phyloP scores from a whole-genome alignment of 1,140 invertebrate genomes.

The Drosophila willistoni region DNA sequence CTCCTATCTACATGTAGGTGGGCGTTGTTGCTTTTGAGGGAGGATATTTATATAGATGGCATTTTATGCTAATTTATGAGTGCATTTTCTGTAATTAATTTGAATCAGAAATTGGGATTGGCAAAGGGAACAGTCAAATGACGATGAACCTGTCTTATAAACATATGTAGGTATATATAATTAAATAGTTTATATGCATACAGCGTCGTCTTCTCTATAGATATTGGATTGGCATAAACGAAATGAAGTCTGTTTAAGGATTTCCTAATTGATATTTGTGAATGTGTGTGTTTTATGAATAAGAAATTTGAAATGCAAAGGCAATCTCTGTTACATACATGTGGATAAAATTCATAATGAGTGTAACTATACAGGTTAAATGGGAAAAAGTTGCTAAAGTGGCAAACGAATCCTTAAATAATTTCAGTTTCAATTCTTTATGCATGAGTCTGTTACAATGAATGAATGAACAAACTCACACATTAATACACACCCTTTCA shows the following conservation, averaged over 20 bases:
- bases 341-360: neutral
- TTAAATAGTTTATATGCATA: conserved; percentile 45
- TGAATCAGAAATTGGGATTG: conserved; percentile 23
- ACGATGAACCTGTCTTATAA: conserved; percentile 2
- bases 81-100: conserved; percentile 62
- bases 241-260: conserved; percentile 27
- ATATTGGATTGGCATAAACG: neutral
- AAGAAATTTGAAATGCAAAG: neutral
- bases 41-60: conserved; percentile 45
- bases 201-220: conserved; percentile 6
- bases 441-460: neutral
- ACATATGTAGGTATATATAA: no score
- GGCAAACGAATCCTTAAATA: no score
- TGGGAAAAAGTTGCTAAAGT: neutral
- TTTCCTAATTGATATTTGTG: conserved; percentile 51
- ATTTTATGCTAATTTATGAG: conserved; percentile 73
- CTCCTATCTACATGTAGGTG: neutral
- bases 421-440: no score
- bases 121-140: neutral
- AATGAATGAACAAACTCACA: conserved; percentile 7
- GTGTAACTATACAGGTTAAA: neutral
- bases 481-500: conserved; percentile 19
- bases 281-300: neutral
- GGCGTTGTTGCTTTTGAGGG: neutral
- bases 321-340: neutral